Percentiles rank a stretch among this genome's conserved stretches.
These are phyloP conservation scores for Invenusta paracnida DNA, from an alignment of 2,888 invertebrate species.

Conservation along the genomic window DNA sequence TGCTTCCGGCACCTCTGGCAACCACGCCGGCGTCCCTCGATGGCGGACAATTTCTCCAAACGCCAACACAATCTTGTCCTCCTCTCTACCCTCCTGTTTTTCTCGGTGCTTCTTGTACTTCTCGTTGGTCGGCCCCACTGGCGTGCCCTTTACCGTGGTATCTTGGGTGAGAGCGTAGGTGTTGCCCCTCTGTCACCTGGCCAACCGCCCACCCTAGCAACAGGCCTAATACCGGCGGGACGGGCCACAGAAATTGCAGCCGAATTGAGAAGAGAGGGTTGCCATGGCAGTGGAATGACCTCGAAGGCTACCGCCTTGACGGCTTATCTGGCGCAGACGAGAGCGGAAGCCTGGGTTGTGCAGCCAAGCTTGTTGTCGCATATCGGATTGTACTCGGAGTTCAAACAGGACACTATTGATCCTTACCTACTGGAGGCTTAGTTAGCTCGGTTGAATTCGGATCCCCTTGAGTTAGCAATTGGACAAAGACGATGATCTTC, in stretches of 20 bases:
- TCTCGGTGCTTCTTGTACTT: neutral
- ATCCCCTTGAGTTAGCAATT: too few relatives aligned
- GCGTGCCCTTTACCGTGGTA: neutral
- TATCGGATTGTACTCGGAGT: conserved; percentile 37
- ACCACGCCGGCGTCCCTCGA: neutral
- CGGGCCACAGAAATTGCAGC: neutral
- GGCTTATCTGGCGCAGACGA: neutral
- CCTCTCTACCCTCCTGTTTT: neutral
- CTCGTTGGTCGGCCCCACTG: conserved; percentile 37
- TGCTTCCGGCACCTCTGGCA: neutral
- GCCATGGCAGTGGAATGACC: neutral
- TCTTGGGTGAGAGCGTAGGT: neutral
- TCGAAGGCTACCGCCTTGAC: neutral
- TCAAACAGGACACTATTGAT: conserved; percentile 30
- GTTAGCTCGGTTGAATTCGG: too few relatives aligned
- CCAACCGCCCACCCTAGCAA: neutral
- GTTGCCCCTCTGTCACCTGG: neutral
- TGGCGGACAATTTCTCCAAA: neutral
- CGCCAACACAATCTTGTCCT: neutral
- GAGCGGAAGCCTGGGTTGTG: neutral
- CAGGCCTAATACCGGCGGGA: neutral
- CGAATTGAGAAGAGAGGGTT: neutral
- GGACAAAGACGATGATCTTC: too few relatives aligned
- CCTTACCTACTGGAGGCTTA: conserved; percentile 22
- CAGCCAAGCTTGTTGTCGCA: conserved; percentile 30